Evolutionary conservation across 2,888 invertebrate species (phyloP), one percentile per base, ranked within the genome.

Genomic region (Mesorhabditis spiculigera): DNA sequence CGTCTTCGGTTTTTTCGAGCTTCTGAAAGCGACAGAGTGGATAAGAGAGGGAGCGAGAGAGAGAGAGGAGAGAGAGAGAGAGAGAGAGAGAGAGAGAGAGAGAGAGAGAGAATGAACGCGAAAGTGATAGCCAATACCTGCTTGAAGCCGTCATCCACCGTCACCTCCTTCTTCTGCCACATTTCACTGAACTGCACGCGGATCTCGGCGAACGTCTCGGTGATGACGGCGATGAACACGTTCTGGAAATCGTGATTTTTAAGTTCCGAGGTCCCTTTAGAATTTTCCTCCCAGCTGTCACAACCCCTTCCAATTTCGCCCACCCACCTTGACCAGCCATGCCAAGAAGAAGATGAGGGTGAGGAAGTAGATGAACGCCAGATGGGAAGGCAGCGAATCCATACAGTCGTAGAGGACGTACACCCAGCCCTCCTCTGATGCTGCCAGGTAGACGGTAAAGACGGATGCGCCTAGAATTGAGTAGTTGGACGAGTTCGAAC

Each of bases 371-470:
- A 97, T 90, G 63, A 94, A 93, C 5, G 97, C 95, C 81, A 95
- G 90, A 65, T 83, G 79, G 4, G 84, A 82, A 0, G 84, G 84
- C 8, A 84, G 72, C 5, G 84, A 82, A 68, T 84, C 84, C 77
- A 84, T 77, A 66, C 84, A 84, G 68, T 96, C 90, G 87, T 99
- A 98, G 95, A 99, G 95, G 73, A 99, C 94, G 86, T 96, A 96
- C 5, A 97, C 97, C 98, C 98, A 99, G 64, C 98, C 98, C 89
- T 99, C 98, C 87, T 99, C 98, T 0, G 96, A 96, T 4, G 97
- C 95, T 0, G 98, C 96, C 89, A 99, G 95, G 86, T 99, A 99
- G 0, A 99, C 98, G 1, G 98, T 99, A 87, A 99, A 99, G 79
- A 99, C 92, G 87, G 96, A 97, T 5, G 87, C 87, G 4, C 86